Conservation (phyloP, 2,888 invertebrate genomes). For the Drosophila mettleri region DNA sequence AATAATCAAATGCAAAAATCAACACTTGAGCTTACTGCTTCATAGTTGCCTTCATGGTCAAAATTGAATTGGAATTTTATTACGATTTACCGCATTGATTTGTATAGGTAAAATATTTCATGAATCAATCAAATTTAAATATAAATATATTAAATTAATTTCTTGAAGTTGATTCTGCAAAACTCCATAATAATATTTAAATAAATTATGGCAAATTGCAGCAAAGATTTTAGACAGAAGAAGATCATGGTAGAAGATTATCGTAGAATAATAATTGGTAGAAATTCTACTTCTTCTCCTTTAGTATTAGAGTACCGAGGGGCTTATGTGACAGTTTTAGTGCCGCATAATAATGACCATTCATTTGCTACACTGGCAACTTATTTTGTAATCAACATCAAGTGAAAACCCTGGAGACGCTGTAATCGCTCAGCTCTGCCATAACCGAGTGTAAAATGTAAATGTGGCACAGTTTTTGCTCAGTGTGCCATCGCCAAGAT, state of each 20-base stretch:
- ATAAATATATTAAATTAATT: no score
- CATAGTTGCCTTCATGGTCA: no score
- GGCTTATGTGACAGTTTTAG: slow-evolving; percentile 48
- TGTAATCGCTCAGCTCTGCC: slow-evolving; percentile 9
- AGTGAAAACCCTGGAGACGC: slow-evolving; percentile 2
- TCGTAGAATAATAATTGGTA: not conserved
- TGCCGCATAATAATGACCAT: slow-evolving; percentile 48
- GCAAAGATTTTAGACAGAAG: not conserved
- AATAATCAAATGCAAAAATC: not conserved
- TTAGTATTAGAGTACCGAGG: slow-evolving; percentile 26
- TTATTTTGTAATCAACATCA: slow-evolving; percentile 49
- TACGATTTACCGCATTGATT: no score
- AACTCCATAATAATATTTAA: no score
- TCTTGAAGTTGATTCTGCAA: no score
- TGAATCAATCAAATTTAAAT: no score
- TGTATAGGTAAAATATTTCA: no score
- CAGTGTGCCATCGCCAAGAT: slow-evolving; percentile 60
- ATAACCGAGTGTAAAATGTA: slow-evolving; percentile 47
- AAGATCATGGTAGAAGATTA: not conserved
- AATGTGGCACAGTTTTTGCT: slow-evolving; percentile 68
- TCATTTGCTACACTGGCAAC: slow-evolving; percentile 59
- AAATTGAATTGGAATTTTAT: no score
- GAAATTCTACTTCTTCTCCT: not conserved
- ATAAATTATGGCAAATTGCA: not conserved
- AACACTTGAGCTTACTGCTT: no score